A percentile compares a stretch with the other conserved stretches of the same genome.
phyloP scores from a whole-genome alignment of 2,888 invertebrate species.

The Asteroscopus sphinx region DNA sequence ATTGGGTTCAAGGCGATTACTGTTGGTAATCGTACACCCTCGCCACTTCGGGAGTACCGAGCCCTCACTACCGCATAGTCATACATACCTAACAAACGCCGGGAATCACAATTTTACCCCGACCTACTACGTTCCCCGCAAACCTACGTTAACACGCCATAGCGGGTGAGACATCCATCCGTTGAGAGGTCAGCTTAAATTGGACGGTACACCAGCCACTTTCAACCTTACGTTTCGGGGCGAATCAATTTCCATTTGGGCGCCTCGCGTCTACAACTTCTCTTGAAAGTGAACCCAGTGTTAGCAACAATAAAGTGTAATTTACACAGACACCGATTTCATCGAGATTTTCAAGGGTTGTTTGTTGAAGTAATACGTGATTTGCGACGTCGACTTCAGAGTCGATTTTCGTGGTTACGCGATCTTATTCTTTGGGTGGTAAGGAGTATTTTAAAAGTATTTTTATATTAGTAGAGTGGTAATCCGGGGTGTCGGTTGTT shows the following conservation, averaged over 20 bases:
- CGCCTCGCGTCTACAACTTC: conserved; percentile 65
- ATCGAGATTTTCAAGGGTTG: conserved; percentile 75
- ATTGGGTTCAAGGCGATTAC: conserved; percentile 87
- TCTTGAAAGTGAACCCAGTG: conserved; percentile 65
- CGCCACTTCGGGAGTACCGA: conserved; percentile 75
- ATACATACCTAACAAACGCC: conserved; percentile 68
- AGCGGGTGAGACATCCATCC: conserved; percentile 69
- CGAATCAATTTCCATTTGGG: conserved; percentile 85
- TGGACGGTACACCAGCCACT: conserved; percentile 59
- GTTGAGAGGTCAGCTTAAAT: conserved; percentile 48
- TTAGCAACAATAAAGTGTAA: conserved; percentile 73
- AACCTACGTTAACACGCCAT: conserved; percentile 46
- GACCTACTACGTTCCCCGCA: conserved; percentile 64
- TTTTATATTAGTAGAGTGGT: conserved; percentile 56
- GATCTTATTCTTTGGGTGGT: conserved; percentile 61
- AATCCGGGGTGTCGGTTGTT: conserved; percentile 54
- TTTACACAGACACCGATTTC: conserved; percentile 70
- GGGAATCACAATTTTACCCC: conserved; percentile 61
- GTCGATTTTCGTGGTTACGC: conserved; percentile 67
- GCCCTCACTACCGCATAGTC: conserved; percentile 70
- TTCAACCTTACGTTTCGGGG: conserved; percentile 79
- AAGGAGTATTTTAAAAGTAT: conserved; percentile 63
- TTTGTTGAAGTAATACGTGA: conserved; percentile 86
- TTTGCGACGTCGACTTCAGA: conserved; percentile 79
- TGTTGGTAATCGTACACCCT: conserved; percentile 83